A percentile compares a stretch with the other conserved stretches of the same genome.
Conservation (phyloP, 2,113 vertebrate genomes). For the Prunella himalayana region DNA sequence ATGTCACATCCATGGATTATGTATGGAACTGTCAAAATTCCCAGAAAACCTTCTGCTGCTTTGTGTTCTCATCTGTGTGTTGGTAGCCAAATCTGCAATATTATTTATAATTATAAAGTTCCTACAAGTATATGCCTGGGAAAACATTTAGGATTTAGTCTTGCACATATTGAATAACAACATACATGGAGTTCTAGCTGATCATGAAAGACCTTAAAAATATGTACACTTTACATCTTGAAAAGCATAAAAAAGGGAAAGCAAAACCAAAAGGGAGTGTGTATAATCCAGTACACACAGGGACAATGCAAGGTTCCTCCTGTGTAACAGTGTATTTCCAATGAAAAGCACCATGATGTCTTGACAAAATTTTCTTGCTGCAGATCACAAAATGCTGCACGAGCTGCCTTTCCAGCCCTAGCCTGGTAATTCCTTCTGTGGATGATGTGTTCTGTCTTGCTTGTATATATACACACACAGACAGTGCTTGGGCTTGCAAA, state of each 20-base stretch:
- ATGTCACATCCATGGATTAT: not conserved
- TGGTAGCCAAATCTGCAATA: not conserved
- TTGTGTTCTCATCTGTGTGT: not conserved
- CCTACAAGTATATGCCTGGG: not conserved
- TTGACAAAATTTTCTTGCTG: not conserved
- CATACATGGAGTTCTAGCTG: not conserved
- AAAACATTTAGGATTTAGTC: not conserved
- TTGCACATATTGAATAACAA: not conserved
- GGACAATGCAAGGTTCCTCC: not conserved
- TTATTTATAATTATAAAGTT: not conserved
- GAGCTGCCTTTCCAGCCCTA: not conserved
- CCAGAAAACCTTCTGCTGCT: conserved; percentile 6
- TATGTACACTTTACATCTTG: not conserved
- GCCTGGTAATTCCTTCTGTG: not conserved
- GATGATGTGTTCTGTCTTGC: not conserved
- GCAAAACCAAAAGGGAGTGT: not conserved
- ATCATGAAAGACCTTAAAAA: not conserved
- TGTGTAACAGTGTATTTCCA: not conserved
- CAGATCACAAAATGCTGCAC: not conserved
- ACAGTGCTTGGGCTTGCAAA: not conserved
- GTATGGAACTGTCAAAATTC: conserved; percentile 12
- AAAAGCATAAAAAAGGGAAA: not conserved
- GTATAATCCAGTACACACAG: not conserved
- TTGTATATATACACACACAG: accelerated
- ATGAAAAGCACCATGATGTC: not conserved